Evolutionary conservation across 2,113 vertebrate genomes (phyloP).

Genomic region (Microcebus murinus): DNA sequence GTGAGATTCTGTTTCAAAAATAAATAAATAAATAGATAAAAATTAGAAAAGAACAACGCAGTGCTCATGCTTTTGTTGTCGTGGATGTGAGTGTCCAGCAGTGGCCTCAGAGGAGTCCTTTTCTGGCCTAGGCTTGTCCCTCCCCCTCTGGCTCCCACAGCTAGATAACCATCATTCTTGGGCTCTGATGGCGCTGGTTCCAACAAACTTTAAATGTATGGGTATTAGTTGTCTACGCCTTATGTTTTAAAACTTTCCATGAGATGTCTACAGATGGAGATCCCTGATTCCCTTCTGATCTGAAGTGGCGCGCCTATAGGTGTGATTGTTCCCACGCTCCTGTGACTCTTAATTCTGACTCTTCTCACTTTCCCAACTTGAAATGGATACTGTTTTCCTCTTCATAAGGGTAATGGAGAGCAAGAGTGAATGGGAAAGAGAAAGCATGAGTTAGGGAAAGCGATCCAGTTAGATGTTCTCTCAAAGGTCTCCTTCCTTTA

Average conservation of each 20-base stretch:
- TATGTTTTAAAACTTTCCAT: neutral
- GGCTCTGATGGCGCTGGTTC: rapidly evolving
- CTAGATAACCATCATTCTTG: rapidly evolving
- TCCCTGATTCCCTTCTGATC: neutral
- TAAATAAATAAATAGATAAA: no score
- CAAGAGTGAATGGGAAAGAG: no score
- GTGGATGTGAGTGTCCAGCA: neutral
- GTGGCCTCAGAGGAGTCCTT: neutral
- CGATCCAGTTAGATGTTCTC: neutral
- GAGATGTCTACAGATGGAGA: neutral
- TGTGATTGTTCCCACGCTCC: neutral
- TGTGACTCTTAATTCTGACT: neutral
- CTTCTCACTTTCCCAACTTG: neutral
- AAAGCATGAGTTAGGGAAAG: neutral
- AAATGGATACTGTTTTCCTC: neutral
- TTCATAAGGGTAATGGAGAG: neutral
- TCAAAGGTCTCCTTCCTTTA: neutral
- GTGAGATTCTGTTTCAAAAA: no score
- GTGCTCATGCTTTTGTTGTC: no score
- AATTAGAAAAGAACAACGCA: no score
- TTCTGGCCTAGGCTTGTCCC: no score
- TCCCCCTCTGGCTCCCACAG: neutral
- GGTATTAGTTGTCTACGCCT: neutral
- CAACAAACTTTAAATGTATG: neutral
- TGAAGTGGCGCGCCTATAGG: neutral